Evolutionary conservation across 2,797 vertebrate genomes (phyloP).

Genomic region (Myripristis murdjan): DNA sequence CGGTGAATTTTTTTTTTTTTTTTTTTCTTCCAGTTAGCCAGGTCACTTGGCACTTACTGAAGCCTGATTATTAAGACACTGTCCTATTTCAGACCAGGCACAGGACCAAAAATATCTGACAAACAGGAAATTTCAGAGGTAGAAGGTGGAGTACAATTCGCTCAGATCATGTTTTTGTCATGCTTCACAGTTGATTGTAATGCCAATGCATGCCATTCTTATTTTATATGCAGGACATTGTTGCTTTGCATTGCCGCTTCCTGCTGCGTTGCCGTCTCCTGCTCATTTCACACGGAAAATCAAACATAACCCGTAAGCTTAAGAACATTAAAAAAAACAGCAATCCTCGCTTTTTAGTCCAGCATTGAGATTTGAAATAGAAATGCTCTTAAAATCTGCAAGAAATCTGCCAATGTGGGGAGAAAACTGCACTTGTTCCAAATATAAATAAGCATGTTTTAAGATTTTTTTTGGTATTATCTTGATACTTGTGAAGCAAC

Average conservation of each 20-base stretch:
- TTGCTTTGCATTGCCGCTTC: background rate
- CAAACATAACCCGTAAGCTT: background rate
- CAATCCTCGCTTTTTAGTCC: too few relatives aligned
- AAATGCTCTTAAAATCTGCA: background rate
- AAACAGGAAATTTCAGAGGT: constrained; percentile 33
- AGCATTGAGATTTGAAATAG: background rate
- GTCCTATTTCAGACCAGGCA: constrained; percentile 30
- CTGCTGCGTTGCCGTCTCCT: background rate
- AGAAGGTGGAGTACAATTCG: background rate
- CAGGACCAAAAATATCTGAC: constrained; percentile 1
- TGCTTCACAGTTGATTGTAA: background rate
- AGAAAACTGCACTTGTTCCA: background rate
- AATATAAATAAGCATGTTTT: background rate
- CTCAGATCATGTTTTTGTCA: too few relatives aligned
- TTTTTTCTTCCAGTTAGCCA: constrained; percentile 10
- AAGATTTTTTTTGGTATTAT: background rate
- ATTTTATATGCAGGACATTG: background rate
- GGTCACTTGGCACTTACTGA: constrained; percentile 41
- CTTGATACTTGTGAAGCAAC: background rate
- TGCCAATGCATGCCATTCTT: background rate
- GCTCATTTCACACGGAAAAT: background rate
- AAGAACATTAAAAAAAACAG: too few relatives aligned
- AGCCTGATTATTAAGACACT: constrained; percentile 33
- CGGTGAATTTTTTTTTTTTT: background rate
- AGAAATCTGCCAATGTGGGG: background rate